Base-by-base conservation (phyloP, 2,113 vertebrate species). In the Ictidomys tridecemlineatus region DNA sequence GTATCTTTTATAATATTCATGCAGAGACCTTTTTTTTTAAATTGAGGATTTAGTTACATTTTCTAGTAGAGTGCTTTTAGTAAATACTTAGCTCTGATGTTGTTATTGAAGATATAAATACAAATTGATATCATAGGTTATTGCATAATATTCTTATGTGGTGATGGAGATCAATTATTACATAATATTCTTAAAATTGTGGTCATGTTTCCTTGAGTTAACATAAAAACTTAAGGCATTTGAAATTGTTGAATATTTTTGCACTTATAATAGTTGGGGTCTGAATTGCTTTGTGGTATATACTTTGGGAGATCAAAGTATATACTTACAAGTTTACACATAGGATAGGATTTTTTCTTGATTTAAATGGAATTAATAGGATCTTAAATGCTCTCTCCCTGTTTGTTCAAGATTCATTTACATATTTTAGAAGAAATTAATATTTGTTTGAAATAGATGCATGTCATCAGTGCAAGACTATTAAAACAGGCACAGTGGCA, bases 101-200 rank as follows among this genome's bases (percentile, higher is more conserved):
- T 82, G 26, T 69, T 89, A 42, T 17, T 93, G 73, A 95, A 93
- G 61, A 82, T 24, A 42, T 77, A 20, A 90, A 13, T 20, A 37
- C 74, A 88, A 39, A 63, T 61, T 87, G 70, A 18, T 86, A 78
- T 61, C 90, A 63, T 30, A 92, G 20, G 74, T 56, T 32, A 13
- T 89, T 72, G 63, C 32, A 84, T 95, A 78, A 85, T 82, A 80
- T 37, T 84, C 65, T 89, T 89, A 4, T 70, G 16, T 70, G 67
- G 67, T 69, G 4, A 32, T 69, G 32, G 32, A 58, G 67, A 69
- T 67, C 30, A 32, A 34, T 48, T 32, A 22, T 92, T 73, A 77
- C 26, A 85, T 96, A 78, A 72, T 86, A 82, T 48, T 88, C 73
- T 89, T 89, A 89, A 85, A 24, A 67, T 32, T 73, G 78, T 94